Conservation (phyloP, 1,140 invertebrate genomes). For the Saccostrea echinata region DNA sequence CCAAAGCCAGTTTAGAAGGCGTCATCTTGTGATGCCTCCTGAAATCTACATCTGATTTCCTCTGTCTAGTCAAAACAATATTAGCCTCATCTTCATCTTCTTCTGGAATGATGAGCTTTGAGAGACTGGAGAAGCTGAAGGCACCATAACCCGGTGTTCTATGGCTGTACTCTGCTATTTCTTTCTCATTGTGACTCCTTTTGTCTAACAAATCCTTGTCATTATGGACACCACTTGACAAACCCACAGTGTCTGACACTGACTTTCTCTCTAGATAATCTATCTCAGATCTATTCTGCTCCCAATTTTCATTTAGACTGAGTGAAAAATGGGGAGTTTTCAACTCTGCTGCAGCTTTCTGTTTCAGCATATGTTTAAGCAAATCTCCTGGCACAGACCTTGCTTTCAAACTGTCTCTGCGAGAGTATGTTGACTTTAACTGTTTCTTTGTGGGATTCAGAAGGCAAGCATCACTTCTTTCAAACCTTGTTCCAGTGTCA, state of each 20-base stretch:
- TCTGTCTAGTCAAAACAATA: neutral
- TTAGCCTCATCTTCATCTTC: conserved; percentile 14
- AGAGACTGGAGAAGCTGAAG: neutral
- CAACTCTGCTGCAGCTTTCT: neutral
- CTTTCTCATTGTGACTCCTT: neutral
- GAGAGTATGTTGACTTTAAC: neutral
- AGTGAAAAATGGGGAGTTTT: neutral
- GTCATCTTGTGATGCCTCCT: neutral
- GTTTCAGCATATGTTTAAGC: neutral
- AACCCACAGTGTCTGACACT: neutral
- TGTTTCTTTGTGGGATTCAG: neutral
- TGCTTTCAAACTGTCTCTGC: conserved; percentile 2
- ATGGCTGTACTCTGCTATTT: neutral
- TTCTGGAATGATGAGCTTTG: neutral
- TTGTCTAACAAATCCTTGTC: neutral
- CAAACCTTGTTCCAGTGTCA: conserved; percentile 28
- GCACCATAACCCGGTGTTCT: conserved; percentile 9
- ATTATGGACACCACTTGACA: neutral
- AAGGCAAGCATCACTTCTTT: neutral
- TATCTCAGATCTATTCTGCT: neutral
- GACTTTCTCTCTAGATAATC: neutral
- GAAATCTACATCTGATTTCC: neutral
- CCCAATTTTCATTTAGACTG: neutral
- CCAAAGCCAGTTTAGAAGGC: neutral
- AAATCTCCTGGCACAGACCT: neutral